A percentile compares a stretch with the other conserved stretches of the same genome.
These are phyloP conservation scores for Aquatica leii DNA, from an alignment of 2,888 invertebrate genomes.

Conservation along the genomic window DNA sequence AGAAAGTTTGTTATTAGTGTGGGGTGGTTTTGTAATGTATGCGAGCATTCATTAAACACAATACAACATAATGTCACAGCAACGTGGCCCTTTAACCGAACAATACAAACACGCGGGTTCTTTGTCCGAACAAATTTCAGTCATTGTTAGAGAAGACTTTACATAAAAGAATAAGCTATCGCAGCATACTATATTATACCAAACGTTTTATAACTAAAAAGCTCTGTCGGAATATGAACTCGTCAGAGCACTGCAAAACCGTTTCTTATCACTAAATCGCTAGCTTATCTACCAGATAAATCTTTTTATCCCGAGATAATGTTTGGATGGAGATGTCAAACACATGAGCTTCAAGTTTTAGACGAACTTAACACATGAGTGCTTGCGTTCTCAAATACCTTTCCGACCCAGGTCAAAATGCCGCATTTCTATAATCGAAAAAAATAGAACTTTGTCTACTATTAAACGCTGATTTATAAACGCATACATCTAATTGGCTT, in stretches of 20 bases:
- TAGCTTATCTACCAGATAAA: slow-evolving; percentile 53
- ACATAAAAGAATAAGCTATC: slow-evolving; percentile 49
- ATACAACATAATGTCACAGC: slow-evolving; percentile 37
- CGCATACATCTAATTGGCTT: slow-evolving; percentile 4
- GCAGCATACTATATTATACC: slow-evolving; percentile 20
- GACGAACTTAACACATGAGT: slow-evolving; percentile 35
- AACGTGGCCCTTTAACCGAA: slow-evolving; percentile 46
- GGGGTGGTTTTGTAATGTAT: slow-evolving; percentile 18
- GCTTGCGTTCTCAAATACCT: slow-evolving; percentile 23
- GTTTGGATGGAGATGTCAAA: slow-evolving; percentile 60
- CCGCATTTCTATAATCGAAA: background rate
- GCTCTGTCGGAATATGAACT: slow-evolving; percentile 44
- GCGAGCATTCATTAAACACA: slow-evolving; percentile 30
- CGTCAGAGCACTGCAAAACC: slow-evolving; percentile 41
- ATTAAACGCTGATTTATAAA: slow-evolving; percentile 8
- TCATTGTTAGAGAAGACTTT: slow-evolving; percentile 49
- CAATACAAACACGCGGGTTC: slow-evolving; percentile 45
- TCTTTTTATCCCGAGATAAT: slow-evolving; percentile 58
- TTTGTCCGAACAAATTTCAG: slow-evolving; percentile 52
- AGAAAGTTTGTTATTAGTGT: slow-evolving; percentile 6
- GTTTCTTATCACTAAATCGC: slow-evolving; percentile 53
- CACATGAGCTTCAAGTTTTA: slow-evolving; percentile 46
- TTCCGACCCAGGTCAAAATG: slow-evolving; percentile 8
- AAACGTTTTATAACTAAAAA: slow-evolving; percentile 22
- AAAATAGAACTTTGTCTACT: background rate